Evolutionary conservation across 2,113 vertebrate genomes (phyloP).

Genomic region (Xiphophorus couchianus): DNA sequence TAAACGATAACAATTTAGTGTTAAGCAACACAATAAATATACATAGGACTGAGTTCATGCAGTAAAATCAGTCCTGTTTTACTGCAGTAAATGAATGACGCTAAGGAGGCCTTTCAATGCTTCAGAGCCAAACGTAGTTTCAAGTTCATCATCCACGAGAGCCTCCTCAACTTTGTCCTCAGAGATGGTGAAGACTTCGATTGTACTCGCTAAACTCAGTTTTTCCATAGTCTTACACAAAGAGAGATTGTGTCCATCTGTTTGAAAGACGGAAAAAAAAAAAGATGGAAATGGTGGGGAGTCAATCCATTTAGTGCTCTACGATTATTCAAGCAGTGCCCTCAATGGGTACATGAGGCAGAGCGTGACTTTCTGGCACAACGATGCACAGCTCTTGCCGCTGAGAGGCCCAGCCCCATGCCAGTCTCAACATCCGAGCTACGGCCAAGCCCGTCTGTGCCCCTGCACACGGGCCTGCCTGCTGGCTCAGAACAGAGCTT

Average conservation of each 20-base stretch:
- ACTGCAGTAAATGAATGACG: conserved; percentile 5
- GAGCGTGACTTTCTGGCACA: conserved; percentile 70
- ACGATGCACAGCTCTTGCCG: conserved; percentile 54
- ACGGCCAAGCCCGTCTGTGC: conserved; percentile 56
- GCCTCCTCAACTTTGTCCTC: conserved; percentile 61
- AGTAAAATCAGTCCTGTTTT: not conserved
- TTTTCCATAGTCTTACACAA: conserved; percentile 64
- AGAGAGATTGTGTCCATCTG: conserved; percentile 63
- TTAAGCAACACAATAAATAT: conserved; percentile 5
- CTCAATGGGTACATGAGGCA: conserved; percentile 60
- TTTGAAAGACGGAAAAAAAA: conserved; percentile 24
- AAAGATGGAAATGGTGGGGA: conserved; percentile 13
- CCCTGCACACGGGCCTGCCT: conserved; percentile 38
- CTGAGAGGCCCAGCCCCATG: conserved; percentile 51
- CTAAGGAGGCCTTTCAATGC: conserved; percentile 22
- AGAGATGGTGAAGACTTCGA: conserved; percentile 53
- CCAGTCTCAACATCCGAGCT: conserved; percentile 47
- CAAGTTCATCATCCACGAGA: conserved; percentile 52
- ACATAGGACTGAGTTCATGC: not conserved
- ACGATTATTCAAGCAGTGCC: conserved; percentile 60
- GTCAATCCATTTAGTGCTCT: conserved; percentile 24
- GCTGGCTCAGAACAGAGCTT: conserved; percentile 58
- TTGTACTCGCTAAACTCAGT: conserved; percentile 61
- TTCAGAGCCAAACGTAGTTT: conserved; percentile 53
- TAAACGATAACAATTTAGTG: not conserved